These are phyloP conservation scores for Monoplex corrugatus DNA, from an alignment of 2,888 invertebrate species.

Conservation along the genomic window DNA sequence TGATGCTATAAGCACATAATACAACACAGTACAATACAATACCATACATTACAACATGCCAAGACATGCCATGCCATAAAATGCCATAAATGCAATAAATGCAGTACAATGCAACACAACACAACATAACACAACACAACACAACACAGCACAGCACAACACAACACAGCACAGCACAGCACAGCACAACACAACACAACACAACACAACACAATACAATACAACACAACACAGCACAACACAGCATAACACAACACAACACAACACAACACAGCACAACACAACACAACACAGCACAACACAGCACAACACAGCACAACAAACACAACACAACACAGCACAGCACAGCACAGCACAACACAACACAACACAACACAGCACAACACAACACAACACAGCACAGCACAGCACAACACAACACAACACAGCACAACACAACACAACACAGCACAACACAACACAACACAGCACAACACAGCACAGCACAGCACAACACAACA, in stretches of 20 bases:
- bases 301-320: background rate
- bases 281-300: background rate
- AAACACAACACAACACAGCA: background rate
- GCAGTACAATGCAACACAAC: background rate
- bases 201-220: too few relatives aligned
- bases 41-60: background rate
- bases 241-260: background rate
- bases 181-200: background rate
- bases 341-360: background rate
- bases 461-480: background rate
- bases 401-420: background rate
- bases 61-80: background rate
- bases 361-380: background rate
- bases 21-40: background rate
- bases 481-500: background rate
- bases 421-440: background rate
- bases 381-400: constrained; percentile 9
- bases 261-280: background rate
- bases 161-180: background rate
- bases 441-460: background rate
- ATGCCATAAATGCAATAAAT: too few relatives aligned
- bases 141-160: background rate
- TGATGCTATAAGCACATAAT: background rate
- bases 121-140: background rate
- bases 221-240: background rate